A percentile compares a stretch with the other conserved stretches of the same genome.
phyloP scores from a whole-genome alignment of 2,888 invertebrate species.

The Parnassius orleans region DNA sequence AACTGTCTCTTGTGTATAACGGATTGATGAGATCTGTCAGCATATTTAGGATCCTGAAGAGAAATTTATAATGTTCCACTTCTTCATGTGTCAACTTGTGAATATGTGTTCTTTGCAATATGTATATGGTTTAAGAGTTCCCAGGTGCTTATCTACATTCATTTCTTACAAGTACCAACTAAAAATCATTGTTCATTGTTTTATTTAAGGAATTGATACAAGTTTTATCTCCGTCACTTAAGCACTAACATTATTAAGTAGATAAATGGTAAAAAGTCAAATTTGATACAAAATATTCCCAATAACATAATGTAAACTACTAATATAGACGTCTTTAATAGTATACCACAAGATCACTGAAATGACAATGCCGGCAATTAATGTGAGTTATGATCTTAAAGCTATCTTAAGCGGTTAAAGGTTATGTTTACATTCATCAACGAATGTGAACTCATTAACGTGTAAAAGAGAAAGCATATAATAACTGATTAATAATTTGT shows the following conservation, averaged over 20 bases:
- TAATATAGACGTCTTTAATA: no score
- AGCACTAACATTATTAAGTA: neutral
- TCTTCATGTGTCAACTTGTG: constrained; percentile 10
- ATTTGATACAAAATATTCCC: neutral
- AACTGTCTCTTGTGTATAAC: constrained; percentile 7
- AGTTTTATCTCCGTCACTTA: constrained; percentile 2
- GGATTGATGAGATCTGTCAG: constrained; percentile 12
- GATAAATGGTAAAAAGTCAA: neutral
- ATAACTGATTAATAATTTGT: no score
- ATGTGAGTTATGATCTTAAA: no score
- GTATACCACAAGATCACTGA: no score
- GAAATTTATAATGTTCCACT: neutral
- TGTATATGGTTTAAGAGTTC: neutral
- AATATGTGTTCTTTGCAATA: constrained; percentile 14
- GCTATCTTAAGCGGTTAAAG: no score
- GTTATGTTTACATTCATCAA: no score
- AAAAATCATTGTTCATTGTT: constrained; percentile 9
- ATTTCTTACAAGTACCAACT: constrained; percentile 21
- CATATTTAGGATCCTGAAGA: constrained; percentile 9
- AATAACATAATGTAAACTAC: no score
- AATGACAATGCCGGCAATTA: no score
- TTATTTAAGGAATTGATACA: constrained; percentile 2
- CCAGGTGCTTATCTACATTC: neutral
- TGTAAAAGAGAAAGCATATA: no score
- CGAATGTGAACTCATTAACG: no score